Base-by-base conservation (phyloP, 2,113 vertebrate species). In the Dolichotis patagonum region DNA sequence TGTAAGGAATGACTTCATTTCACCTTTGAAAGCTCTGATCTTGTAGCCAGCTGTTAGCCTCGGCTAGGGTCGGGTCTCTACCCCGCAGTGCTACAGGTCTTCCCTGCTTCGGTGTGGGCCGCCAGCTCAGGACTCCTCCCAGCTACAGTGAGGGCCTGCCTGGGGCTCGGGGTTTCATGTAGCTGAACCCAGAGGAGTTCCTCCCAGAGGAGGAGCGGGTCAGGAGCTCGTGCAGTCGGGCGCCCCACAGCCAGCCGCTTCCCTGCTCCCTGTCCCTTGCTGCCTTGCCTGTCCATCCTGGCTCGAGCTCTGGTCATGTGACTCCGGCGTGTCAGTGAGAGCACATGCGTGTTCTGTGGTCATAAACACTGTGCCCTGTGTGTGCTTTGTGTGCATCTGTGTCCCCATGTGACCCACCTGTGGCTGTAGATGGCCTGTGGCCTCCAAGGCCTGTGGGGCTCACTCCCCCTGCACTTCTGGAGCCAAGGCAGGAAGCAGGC, bases 1-100 rank as follows among this genome's bases (percentile, higher is more conserved):
- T 58, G 19, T 22, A 7, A 58, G 19, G 7, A n/a, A 20, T 7
- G 9, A 35, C 56, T 4, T 38, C 67, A 90, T 46, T 60, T 90
- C 5, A 43, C 24, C 86, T 93, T 65, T 73, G 69, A 85, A 56
- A 58, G 38, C 43, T 78, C 30, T 60, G 3, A 16, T 96, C 73
- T 91, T 78, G 46, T 88, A 73, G 52, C 65, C 46, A 54, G 28
- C 38, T 89, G 62, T 67, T 96, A 80, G 77, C 65, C 65, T 19
- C 63, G 60, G 60, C 22, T n/a, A n/a, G n/a, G n/a, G 19, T 86
- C 93, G 75, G 58, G 32, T 85, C 24, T 58, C 69, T 52, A 81
- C 90, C 90, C 77, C 75, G 62, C 96, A 81, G 84, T 84, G 73
- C 43, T 86, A 5, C 91, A 77, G 63, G 88, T 90, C 62, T 62